Base-by-base conservation (phyloP, 2,797 vertebrate species). In the Mormyrops boulengeri region DNA sequence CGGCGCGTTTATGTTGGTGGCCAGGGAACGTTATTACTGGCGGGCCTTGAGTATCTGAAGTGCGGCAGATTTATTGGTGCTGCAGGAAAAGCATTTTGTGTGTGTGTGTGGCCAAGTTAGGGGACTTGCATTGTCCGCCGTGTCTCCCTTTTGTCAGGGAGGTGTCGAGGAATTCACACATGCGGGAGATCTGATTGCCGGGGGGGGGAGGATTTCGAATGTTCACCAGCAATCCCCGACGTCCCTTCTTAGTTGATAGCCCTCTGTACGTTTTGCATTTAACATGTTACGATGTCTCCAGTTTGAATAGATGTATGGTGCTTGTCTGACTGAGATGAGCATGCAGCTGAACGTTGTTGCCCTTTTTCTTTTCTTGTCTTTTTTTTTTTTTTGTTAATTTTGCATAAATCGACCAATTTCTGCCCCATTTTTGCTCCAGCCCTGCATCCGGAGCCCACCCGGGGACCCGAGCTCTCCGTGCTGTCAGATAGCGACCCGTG, bases 401-500 rank as follows among this genome's bases (percentile, higher is more conserved):
- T 38, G 4, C 2, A 19, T 77, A 6, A 77, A 77, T 2, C 34
- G 14, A 69, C 26, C 26, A 30, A 30, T 30, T 30, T 30, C 2
- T 26, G 41, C 4, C 19, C 80, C 52, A 57, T 91, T 9, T 53
- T 91, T 90, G 66, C 92, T 52, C 7, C 93, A 98, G 97, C 94
- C 90, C 94, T 94, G 66, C 92, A 94, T 88, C 95, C 96, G 60
- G 95, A 96, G 89, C 92, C 90, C 41, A 14, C 92, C 92, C 0
- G 94, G 92, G 41, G 96, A 96, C 92, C 93, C 93, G 95, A 95
- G 91, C 93, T 95, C 90, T 95, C 95, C 1, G 92, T 94, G 49
- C 91, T 96, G 96, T 98, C 98, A 0, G 98, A 99, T 93, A 98
- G 97, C 19, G 98, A 97, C 91, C 93, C 93, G 17, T 96, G 95